Base-by-base conservation (phyloP, 2,797 vertebrate species). In the Antrozous pallidus region DNA sequence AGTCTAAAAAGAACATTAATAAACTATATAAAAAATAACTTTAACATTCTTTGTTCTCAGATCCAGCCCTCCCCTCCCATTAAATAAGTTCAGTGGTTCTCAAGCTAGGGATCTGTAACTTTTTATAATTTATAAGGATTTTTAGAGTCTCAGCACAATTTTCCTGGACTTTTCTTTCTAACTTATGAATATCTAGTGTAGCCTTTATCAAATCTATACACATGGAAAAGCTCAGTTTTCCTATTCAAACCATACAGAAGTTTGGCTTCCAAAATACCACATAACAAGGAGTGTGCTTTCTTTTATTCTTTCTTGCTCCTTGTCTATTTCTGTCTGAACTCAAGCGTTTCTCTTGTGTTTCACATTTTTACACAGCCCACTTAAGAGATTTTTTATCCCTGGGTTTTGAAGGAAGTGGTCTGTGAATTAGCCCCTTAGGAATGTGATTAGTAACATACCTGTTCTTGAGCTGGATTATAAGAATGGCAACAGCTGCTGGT, bases 21-120 rank as follows among this genome's bases (percentile, higher is more conserved):
- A 88, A 88, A 47, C 42, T 31, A 22, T 90, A 17, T 95, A 54
- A 93, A 95, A 96, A 92, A 94, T 49, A 78, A 74, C 31, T 88
- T 71, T 40, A 79, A 73, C 36, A 63, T 88, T 17, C 56, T 94
- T 94, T 93, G 61, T 91, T 87, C 49, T 96, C 58, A 86, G 77
- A 12, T 63, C 61, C 56, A 6, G 79, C 69, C 61, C 36, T 16
- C 47, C 28, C 69, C 16, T 13, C 54, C 28, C 56, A n/a, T 93
- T 90, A 80, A 67, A n/a, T 91, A 81, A 93, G 18, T 92, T 94
- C 69, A 95, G 0, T 87, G 71, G 17, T 8, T 92, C 38, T 94
- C 31, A 89, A 89, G 49, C 49, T 83, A 82, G 42, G 87, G 69
- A 89, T 65, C 20, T 65, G 4, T 92, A 82, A 58, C 78, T 70